Evolutionary conservation across 2,797 vertebrate species (phyloP).

Genomic region (Squalus acanthias): DNA sequence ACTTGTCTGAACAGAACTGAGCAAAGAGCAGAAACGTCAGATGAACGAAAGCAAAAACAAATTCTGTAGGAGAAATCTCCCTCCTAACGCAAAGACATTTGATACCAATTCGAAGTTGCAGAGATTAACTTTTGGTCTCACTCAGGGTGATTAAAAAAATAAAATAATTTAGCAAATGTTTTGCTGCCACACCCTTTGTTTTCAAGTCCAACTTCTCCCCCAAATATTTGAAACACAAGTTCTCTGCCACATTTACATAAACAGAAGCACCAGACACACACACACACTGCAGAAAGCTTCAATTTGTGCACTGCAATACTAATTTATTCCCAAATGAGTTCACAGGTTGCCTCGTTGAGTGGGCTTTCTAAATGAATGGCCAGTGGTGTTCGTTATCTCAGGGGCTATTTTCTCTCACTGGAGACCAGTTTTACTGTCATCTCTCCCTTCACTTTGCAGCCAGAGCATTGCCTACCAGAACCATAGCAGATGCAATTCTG

Average conservation of each 20-base stretch:
- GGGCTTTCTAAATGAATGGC: background rate
- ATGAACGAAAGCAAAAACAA: background rate
- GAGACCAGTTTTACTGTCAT: background rate
- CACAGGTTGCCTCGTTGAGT: background rate
- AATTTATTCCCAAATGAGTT: background rate
- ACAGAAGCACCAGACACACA: background rate
- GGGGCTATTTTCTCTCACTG: background rate
- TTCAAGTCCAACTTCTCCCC: background rate
- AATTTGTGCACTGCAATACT: background rate
- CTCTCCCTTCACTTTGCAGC: background rate
- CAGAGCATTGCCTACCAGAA: background rate
- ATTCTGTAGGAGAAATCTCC: background rate
- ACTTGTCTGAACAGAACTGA: background rate
- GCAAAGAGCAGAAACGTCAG: background rate
- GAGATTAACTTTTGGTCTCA: background rate
- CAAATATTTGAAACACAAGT: constrained; percentile 4
- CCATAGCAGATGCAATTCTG: background rate
- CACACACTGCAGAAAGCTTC: background rate
- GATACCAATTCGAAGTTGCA: background rate
- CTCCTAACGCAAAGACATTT: background rate
- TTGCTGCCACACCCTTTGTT: background rate
- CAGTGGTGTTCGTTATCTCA: background rate
- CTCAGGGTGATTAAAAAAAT: background rate
- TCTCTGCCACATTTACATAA: background rate
- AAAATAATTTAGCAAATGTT: background rate